Percentiles rank a stretch among this genome's conserved stretches.
Evolutionary conservation across 2,888 invertebrate species (phyloP).

Genomic region (Ectemnius continuus): DNA sequence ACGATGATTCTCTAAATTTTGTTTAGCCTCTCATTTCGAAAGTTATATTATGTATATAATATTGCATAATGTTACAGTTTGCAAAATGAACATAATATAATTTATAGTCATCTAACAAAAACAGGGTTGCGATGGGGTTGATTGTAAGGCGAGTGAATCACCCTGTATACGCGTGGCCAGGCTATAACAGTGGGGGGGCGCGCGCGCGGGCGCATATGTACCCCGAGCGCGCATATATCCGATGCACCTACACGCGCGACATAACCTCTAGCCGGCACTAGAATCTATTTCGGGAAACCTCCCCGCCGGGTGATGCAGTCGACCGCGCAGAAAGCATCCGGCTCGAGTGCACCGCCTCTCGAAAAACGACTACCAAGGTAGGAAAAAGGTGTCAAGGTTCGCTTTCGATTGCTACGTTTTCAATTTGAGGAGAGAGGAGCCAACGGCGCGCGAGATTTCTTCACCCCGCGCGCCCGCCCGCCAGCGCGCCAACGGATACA

Average conservation of each 20-base stretch:
- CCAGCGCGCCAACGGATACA: no score
- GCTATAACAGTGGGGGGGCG: neutral
- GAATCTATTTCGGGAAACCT: conserved; percentile 72
- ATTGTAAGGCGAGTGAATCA: no score
- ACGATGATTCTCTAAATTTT: no score
- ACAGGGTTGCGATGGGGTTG: no score
- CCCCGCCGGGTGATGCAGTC: conserved; percentile 64
- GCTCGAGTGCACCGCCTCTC: conserved; percentile 61
- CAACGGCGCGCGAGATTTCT: no score
- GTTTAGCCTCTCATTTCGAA: no score
- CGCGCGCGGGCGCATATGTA: conserved; percentile 10
- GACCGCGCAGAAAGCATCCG: conserved; percentile 57
- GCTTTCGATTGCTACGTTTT: conserved; percentile 69
- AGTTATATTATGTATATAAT: no score
- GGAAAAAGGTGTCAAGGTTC: conserved; percentile 71
- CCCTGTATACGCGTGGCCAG: no score
- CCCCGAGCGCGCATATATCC: conserved; percentile 16
- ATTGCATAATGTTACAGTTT: no score
- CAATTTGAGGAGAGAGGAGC: conserved; percentile 53
- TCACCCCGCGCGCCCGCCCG: no score
- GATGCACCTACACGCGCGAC: conserved; percentile 45
- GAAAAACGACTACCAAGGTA: conserved; percentile 59
- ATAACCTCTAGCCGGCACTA: conserved; percentile 61
- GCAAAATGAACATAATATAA: no score
- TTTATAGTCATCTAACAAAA: no score